phyloP scores from a whole-genome alignment of 2,797 vertebrate species.

The Loriculus beryllinus region DNA sequence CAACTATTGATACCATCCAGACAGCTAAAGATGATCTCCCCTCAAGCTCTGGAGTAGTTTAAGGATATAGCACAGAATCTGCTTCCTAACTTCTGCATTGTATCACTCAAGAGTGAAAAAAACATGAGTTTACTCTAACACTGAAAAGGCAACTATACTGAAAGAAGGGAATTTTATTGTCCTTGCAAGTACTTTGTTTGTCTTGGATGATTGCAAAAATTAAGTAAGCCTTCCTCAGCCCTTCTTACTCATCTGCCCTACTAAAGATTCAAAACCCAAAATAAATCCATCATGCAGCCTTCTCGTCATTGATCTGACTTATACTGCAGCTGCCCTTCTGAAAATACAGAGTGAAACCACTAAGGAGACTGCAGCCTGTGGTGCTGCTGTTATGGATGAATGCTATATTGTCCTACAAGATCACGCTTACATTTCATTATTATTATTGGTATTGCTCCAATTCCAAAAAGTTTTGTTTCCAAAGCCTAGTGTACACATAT shows the following conservation, averaged over 20 bases:
- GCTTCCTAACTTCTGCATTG: not conserved
- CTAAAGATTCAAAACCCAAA: not conserved
- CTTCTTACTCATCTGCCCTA: not conserved
- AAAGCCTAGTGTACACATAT: not conserved
- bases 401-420: not conserved
- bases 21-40: not conserved
- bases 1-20: not conserved
- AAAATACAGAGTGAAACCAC: not conserved
- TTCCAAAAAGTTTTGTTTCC: not conserved
- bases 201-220: not conserved
- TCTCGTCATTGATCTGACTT: not conserved
- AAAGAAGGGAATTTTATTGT: not conserved
- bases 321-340: not conserved
- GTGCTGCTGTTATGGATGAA: not conserved
- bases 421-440: not conserved
- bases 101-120: not conserved
- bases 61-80: not conserved
- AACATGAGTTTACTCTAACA: not conserved
- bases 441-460: not conserved
- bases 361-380: not conserved
- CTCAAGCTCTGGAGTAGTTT: not conserved
- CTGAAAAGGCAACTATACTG: not conserved
- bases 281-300: not conserved
- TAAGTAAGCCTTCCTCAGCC: not conserved
- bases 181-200: not conserved